Evolutionary conservation across 2,888 invertebrate species (phyloP).

Genomic region (Ormyrus pomaceus): DNA sequence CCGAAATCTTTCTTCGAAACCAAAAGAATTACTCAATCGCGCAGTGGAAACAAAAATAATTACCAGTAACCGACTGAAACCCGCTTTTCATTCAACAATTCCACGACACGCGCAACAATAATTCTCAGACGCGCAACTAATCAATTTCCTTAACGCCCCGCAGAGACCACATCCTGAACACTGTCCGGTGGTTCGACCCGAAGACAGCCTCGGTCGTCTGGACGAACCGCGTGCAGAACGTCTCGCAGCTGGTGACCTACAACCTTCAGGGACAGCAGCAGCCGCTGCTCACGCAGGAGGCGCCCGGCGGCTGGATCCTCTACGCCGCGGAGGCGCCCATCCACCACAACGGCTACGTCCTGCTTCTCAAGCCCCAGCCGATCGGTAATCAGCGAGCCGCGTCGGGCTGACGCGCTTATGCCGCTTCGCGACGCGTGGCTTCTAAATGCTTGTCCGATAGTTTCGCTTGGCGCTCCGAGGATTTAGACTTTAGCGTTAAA

Average conservation of each 20-base stretch:
- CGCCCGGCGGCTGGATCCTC: slow-evolving; percentile 84
- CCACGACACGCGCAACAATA: too few species aligned
- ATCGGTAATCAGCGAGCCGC: slow-evolving; percentile 4
- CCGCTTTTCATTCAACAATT: too few species aligned
- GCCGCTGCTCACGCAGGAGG: slow-evolving; percentile 76
- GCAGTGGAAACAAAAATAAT: too few species aligned
- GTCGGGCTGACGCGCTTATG: too few species aligned
- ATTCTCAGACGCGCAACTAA: too few species aligned
- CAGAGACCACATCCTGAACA: slow-evolving; percentile 82
- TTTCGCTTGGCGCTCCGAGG: too few species aligned
- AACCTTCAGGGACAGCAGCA: slow-evolving; percentile 67
- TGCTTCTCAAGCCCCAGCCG: slow-evolving; percentile 71
- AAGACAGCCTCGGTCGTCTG: slow-evolving; percentile 84
- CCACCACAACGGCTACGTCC: slow-evolving; percentile 76
- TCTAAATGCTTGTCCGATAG: too few species aligned
- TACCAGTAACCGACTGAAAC: too few species aligned
- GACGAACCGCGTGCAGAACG: slow-evolving; percentile 91
- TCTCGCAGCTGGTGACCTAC: slow-evolving; percentile 81
- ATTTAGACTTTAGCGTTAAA: too few species aligned
- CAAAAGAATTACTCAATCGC: not conserved
- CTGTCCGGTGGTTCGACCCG: slow-evolving; percentile 86
- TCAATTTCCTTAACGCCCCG: too few species aligned
- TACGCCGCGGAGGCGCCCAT: slow-evolving; percentile 76
- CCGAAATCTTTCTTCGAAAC: not conserved
- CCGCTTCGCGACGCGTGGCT: too few species aligned